Base-by-base conservation (phyloP, 2,888 invertebrate genomes). In the Diarsia mendica region DNA sequence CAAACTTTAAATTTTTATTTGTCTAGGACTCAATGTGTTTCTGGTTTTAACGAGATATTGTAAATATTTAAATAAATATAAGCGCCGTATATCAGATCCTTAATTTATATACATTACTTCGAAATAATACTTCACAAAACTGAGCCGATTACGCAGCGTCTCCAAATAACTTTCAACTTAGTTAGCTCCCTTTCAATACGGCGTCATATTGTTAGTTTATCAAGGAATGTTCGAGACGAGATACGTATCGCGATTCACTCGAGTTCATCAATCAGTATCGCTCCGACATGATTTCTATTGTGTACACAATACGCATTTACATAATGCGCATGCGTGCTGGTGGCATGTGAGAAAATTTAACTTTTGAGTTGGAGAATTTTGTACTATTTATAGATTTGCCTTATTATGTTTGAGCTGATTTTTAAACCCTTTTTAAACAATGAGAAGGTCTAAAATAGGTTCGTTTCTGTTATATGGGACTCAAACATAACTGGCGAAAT, bases 221-320 rank as follows among this genome's bases (percentile, higher is more conserved):
- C 89, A 89, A 88, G 80, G 55, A 81, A 80, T 79, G 73, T 73
- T 85, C 85, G 84, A 87, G 87, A 86, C 82, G 80, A 79, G 92
- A 92, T 92, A 82, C 51, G 71, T 84, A 92, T 92, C 92, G 86
- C 82, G 77, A 88, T 90, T 90, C 90, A 87, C 82, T 70, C 67
- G 83, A 69, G 80, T 84, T 88, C 94, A 96, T 96, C 95, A 95
- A 95, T 95, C 96, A 95, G 94, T 94, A 94, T 96, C 88, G 87
- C 74, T 70, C 79, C 78, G 94, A 94, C 95, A 91, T 92, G 90
- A 92, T 91, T 90, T 91, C 93, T 92, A 94, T 95, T 94, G 95
- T 95, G 92, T 88, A 85, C 85, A 89, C 89, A 90, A 89, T 89
- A 80, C 88, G 72, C 85, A 94, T 95, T 94, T 94, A 92, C 94